These are phyloP conservation scores for Drosophila setosimentum DNA, from an alignment of 2,888 invertebrate species.

Conservation along the genomic window DNA sequence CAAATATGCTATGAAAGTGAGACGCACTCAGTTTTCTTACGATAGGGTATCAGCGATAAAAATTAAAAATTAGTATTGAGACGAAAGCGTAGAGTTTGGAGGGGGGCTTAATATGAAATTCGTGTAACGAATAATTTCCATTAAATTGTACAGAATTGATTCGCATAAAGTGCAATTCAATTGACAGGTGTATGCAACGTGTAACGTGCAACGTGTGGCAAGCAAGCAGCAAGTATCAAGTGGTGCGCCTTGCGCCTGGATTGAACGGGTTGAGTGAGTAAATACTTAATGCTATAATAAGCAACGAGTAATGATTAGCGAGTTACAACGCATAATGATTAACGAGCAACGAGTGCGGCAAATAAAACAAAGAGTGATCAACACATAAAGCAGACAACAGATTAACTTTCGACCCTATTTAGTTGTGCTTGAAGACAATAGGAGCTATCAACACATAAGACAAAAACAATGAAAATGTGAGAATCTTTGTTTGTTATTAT, in stretches of 20 bases:
- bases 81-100: background rate
- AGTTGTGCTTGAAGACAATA: slow-evolving; percentile 35
- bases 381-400: slow-evolving; percentile 10
- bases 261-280: background rate
- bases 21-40: background rate
- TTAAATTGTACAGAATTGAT: background rate
- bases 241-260: background rate
- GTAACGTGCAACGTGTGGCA: background rate
- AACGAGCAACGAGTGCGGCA: background rate
- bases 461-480: slow-evolving; percentile 40
- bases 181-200: background rate
- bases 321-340: background rate
- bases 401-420: slow-evolving; percentile 3
- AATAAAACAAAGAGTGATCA: background rate
- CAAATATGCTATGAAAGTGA: background rate
- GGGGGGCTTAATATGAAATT: slow-evolving; percentile 18
- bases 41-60: background rate
- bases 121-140: slow-evolving; percentile 20
- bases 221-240: background rate
- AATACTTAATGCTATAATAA: background rate
- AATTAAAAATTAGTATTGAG: no score
- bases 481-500: slow-evolving; percentile 21
- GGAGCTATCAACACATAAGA: background rate
- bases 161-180: background rate
- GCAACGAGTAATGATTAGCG: background rate